A percentile compares a stretch with the other conserved stretches of the same genome.
Evolutionary conservation across 2,888 invertebrate genomes (phyloP).

Genomic region (Nasonia oneida): DNA sequence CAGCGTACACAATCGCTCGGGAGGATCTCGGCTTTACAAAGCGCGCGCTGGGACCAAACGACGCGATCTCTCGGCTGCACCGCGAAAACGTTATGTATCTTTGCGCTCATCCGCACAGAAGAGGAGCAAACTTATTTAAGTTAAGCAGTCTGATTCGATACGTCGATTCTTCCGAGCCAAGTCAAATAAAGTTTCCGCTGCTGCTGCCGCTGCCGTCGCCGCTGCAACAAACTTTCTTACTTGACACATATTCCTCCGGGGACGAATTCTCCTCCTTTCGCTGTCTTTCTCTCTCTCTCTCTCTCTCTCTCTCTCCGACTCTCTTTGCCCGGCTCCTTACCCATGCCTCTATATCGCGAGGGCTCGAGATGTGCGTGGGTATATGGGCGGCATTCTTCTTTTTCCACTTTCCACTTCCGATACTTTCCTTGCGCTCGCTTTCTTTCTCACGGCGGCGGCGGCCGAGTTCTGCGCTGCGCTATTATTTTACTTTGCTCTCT

Average conservation of each 20-base stretch:
- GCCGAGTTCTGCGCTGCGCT: background rate
- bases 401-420: conserved; percentile 42
- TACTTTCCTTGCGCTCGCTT: conserved; percentile 27
- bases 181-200: conserved; percentile 68
- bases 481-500: conserved; percentile 55
- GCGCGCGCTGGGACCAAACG: conserved; percentile 25
- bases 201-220: conserved; percentile 1
- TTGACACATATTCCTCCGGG: conserved; percentile 66
- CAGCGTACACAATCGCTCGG: conserved; percentile 37
- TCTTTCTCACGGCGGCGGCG: background rate
- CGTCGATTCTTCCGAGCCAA: conserved; percentile 62
- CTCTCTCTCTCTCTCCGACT: conserved; percentile 11
- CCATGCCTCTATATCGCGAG: conserved; percentile 4
- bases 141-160: conserved; percentile 69
- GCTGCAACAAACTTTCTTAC: conserved; percentile 61
- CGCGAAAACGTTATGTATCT: conserved; percentile 60
- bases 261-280: conserved; percentile 61
- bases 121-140: conserved; percentile 68
- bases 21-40: conserved; percentile 47
- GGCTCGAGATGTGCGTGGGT: background rate
- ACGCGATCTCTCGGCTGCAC: conserved; percentile 12
- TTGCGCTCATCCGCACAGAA: conserved; percentile 55
- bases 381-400: conserved; percentile 28
- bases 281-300: too few relatives aligned
- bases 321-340: conserved; percentile 36